A percentile compares a stretch with the other conserved stretches of the same genome.
These are phyloP conservation scores for Semnornis frantzii DNA, from an alignment of 2,113 vertebrate species.

Conservation along the genomic window DNA sequence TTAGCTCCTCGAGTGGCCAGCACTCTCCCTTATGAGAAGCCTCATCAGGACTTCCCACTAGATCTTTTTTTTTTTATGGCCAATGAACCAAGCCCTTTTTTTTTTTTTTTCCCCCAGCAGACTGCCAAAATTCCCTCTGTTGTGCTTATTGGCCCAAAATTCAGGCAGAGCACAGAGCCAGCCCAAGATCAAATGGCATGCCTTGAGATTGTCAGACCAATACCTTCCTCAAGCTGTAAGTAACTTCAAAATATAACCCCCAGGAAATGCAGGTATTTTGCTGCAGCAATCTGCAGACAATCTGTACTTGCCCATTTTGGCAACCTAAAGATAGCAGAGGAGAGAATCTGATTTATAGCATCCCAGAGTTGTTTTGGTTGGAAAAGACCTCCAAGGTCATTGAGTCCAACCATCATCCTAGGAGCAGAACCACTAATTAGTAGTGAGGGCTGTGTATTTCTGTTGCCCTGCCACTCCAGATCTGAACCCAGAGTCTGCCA, in stretches of 20 bases:
- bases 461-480: neutral
- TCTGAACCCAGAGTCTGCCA: neutral
- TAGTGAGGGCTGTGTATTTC: neutral
- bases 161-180: neutral
- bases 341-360: neutral
- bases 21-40: neutral
- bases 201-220: neutral
- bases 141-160: neutral
- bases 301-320: neutral
- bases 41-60: neutral
- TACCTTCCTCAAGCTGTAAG: neutral
- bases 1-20: neutral
- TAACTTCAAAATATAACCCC: neutral
- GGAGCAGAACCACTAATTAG: too few relatives aligned
- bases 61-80: neutral
- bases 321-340: neutral
- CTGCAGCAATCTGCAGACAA: neutral
- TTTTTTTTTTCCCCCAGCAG: neutral
- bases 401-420: too few relatives aligned
- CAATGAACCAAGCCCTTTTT: neutral
- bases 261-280: neutral
- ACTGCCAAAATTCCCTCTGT: neutral
- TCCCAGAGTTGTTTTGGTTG: too few relatives aligned
- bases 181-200: neutral
- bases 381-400: too few relatives aligned